Evolutionary conservation across 2,888 invertebrate genomes (phyloP), one percentile per base, ranked within the genome.

Genomic region (Cecidostiba fungosa): DNA sequence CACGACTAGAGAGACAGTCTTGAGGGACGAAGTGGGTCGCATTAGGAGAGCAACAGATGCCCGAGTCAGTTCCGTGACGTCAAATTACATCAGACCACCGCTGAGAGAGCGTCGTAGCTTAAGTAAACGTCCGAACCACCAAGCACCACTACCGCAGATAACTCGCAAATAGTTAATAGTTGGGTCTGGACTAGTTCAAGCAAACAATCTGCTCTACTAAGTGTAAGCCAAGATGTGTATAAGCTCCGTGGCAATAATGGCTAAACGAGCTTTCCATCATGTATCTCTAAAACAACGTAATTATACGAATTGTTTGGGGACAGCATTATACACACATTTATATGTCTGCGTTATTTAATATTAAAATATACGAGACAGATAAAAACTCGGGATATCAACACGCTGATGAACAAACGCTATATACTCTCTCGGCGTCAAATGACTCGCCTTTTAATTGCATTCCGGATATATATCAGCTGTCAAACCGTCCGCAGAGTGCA

Each of bases 21-120:
- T 19, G 47, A 19, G 16, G 78, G 39, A 66, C 26, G 29, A 47
- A 69, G 26, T 78, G 69, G 59, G 29, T 54, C n/a, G 32, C 29
- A 19, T 66, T 47, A 43, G n/a, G 43, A 43, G 66, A 77, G 79
- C 54, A 79, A 79, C 79, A 80, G 79, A 80, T 80, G 79, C 43
- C n/a, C n/a, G 14, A 12, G 66, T 19, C 3, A 19, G 16, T 32
- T 36, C 3, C 47, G 72, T 72, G 23, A 39, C 32, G 72, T 26
- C 39, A 54, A 80, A 72, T 80, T 80, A 72, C 79, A 72, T 19
- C 32, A 6, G 29, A n/a, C 23, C 23, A 19, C 5, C 23, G 8
- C 62, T 0, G 23, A 62, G 36, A 54, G 50, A 4, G 47, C 8
- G 23, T n/a, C 8, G 19, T 8, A 43, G 19, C 54, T 54, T 54